Percentiles rank a stretch among this genome's conserved stretches.
Conservation (phyloP, 2,113 vertebrate genomes). For the Nettapus auritus region DNA sequence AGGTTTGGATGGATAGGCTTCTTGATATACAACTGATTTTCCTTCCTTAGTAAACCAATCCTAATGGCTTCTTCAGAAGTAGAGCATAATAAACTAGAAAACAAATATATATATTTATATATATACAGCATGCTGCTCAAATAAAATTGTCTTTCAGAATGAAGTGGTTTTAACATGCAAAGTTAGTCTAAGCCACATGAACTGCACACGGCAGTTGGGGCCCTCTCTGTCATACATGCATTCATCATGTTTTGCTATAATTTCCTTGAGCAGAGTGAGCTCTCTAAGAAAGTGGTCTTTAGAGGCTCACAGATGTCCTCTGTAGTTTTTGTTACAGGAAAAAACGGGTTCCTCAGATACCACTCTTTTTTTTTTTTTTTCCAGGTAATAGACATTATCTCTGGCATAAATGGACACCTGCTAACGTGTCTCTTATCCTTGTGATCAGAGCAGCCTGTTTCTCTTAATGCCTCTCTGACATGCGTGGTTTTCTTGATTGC, state of each 20-base stretch:
- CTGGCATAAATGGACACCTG: neutral
- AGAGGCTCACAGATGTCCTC: neutral
- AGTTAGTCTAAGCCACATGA: neutral
- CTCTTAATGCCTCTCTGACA: neutral
- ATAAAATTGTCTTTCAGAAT: neutral
- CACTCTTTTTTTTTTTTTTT: neutral
- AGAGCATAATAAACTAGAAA: neutral
- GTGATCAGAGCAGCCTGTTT: neutral
- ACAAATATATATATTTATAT: neutral
- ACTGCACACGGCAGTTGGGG: neutral
- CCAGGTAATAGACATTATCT: neutral
- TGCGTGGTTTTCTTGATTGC: neutral
- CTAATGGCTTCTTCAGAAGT: neutral
- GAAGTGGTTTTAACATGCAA: neutral
- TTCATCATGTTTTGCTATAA: neutral
- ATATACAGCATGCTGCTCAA: neutral
- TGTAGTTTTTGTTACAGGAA: neutral
- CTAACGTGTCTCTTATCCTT: neutral
- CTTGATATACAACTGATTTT: neutral
- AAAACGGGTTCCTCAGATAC: neutral
- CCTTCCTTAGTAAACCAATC: neutral
- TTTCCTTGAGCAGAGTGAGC: neutral
- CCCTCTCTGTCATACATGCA: fast-evolving
- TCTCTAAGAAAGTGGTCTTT: neutral
- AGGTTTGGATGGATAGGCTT: neutral